Percentiles rank a stretch among this genome's conserved stretches.
phyloP scores from a whole-genome alignment of 2,113 vertebrate genomes.

The Lepidothrix coronata region DNA sequence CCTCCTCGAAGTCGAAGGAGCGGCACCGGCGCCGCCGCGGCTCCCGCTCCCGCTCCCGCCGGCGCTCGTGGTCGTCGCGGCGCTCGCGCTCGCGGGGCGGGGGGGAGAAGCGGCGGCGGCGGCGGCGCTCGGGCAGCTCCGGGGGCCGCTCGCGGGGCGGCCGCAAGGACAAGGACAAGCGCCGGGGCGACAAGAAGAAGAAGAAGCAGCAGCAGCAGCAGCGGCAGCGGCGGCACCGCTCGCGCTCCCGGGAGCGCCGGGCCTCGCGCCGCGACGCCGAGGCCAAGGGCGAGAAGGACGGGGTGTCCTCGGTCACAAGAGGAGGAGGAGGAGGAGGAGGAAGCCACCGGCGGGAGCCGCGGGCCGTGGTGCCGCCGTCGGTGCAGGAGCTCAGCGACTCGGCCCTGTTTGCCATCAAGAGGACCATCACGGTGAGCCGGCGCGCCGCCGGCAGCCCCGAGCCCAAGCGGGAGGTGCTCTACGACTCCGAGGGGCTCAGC shows the following conservation, averaged over 20 bases:
- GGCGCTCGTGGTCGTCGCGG: too few species aligned
- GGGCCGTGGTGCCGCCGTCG: constrained; percentile 87
- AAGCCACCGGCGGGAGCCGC: constrained; percentile 72
- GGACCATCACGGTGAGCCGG: constrained; percentile 88
- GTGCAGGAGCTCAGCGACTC: constrained; percentile 94
- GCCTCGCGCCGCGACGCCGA: not conserved
- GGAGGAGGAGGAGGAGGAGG: not conserved
- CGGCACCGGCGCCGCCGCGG: too few species aligned
- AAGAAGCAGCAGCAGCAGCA: constrained; percentile 37
- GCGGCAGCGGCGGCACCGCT: not conserved
- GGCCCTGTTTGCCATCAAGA: constrained; percentile 89
- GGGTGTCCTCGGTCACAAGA: too few species aligned
- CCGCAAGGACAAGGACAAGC: too few species aligned
- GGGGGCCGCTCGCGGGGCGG: too few species aligned
- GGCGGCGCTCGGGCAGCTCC: too few species aligned
- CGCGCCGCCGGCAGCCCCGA: constrained; percentile 60
- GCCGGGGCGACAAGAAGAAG: constrained; percentile 33
- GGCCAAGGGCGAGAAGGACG: too few species aligned
- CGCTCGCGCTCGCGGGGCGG: too few species aligned
- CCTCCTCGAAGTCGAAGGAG: too few species aligned
- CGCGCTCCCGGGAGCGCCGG: constrained; percentile 60
- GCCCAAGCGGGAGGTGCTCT: constrained; percentile 74
- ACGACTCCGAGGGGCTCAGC: constrained; percentile 69
- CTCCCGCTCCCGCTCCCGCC: too few species aligned
- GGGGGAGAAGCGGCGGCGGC: too few species aligned